Evolutionary conservation across 2,113 vertebrate genomes (phyloP), one percentile per base, ranked within the genome.

Genomic region (Apaloderma vittatum): DNA sequence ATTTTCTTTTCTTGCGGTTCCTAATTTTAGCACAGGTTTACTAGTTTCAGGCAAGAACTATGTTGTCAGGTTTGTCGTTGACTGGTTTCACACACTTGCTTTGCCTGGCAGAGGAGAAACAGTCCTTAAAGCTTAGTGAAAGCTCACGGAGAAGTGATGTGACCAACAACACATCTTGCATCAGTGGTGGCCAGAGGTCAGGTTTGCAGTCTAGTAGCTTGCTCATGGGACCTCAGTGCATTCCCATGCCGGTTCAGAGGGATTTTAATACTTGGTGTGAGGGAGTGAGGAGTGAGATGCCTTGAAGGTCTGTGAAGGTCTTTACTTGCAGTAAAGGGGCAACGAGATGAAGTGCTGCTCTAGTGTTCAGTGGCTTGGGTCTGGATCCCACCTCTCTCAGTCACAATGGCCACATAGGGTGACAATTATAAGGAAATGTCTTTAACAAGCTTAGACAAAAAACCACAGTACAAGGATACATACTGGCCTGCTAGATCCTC

Each of bases 251-350:
- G 11, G 12, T 45, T 75, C 62, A 79, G 43, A 82, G 26, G 29
- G 26, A 29, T 51, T 76, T 83, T 27, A 70, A n/a, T 34, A 46
- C 43, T 29, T 49, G 20, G 8, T 65, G 5, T 40, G 45, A 70
- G 1, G 1, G 6, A 3, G 0, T 40, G 14, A n/a, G n/a, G 9
- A 37, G 3, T 3, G 30, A 67, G 59, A 23, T 20, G 24, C 26
- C 24, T 15, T 17, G 9, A 49, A 49, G 24, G 11, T 63, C 65
- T 74, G 19, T 59, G 76, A n/a, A 51, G 34, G 48, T 24, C 51
- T 88, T 88, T 23, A 34, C 61, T 74, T 5, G 1, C 32, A 65
- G 26, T 29, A 49, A 85, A 58, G 4, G 15, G 6, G 9, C 24
- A 34, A 49, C 12, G 34, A 77, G 40, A 43, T 32, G 29, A 55